phyloP scores from a whole-genome alignment of 2,113 vertebrate species.

The Struthio camelus region DNA sequence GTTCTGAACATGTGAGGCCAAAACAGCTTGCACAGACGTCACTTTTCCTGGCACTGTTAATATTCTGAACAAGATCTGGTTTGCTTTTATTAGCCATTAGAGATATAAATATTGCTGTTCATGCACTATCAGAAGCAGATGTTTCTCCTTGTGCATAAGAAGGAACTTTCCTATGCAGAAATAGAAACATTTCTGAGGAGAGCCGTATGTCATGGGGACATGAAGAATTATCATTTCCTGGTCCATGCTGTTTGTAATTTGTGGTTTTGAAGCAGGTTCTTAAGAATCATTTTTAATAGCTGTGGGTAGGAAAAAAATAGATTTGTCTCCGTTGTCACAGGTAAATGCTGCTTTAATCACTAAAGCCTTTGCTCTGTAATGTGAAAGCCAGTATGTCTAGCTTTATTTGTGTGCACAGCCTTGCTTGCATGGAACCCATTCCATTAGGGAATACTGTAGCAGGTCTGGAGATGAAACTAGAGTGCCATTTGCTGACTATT shows the following conservation, averaged over 20 bases:
- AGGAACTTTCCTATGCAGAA: not conserved
- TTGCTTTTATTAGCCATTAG: not conserved
- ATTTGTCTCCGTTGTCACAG: not conserved
- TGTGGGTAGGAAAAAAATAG: not conserved
- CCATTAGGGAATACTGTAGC: not conserved
- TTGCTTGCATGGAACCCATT: not conserved
- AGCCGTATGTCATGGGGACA: not conserved
- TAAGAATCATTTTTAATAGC: not conserved
- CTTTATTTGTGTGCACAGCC: too few relatives aligned
- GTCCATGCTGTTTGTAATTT: not conserved
- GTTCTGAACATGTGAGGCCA: not conserved
- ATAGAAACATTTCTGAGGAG: not conserved
- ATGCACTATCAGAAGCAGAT: not conserved
- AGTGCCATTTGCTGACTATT: not conserved
- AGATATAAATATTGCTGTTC: not conserved
- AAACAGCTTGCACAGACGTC: not conserved
- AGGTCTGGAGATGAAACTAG: not conserved
- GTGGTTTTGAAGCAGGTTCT: not conserved
- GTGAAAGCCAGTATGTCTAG: not conserved
- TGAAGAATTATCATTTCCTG: not conserved
- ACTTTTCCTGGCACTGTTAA: not conserved
- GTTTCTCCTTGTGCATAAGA: not conserved
- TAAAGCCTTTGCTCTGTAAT: not conserved
- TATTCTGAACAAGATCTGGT: not conserved
- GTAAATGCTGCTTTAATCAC: not conserved